Evolutionary conservation across 2,797 vertebrate species (phyloP).

Genomic region (Pseudochirops cupreus): DNA sequence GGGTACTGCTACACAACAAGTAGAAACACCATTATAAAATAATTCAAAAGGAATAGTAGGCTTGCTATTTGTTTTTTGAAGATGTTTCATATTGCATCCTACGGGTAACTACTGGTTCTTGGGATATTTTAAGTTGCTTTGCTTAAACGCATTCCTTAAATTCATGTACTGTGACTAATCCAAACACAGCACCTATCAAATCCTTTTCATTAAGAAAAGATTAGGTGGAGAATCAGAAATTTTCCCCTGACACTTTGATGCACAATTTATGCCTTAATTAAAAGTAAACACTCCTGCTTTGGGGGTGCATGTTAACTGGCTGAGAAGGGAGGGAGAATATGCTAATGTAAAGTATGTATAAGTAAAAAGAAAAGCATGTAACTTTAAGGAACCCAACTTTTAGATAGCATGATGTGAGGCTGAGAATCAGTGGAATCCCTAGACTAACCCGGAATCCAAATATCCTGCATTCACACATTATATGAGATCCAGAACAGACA

Average conservation of each 20-base stretch:
- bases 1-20: neutral
- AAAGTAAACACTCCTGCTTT: slow-evolving; percentile 69
- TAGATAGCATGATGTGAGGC: neutral
- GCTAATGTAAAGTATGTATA: slow-evolving; percentile 6
- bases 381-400: neutral
- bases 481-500: neutral
- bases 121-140: slow-evolving; percentile 60
- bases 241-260: slow-evolving; percentile 65
- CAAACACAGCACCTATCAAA: slow-evolving; percentile 47
- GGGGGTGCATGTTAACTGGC: slow-evolving; percentile 56
- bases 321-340: slow-evolving; percentile 3
- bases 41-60: slow-evolving; percentile 12
- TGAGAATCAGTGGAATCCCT: neutral
- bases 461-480: neutral
- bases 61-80: slow-evolving; percentile 45
- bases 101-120: slow-evolving; percentile 44
- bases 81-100: slow-evolving; percentile 39
- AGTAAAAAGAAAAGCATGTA: slow-evolving; percentile 26
- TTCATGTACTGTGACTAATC: slow-evolving; percentile 46
- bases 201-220: slow-evolving; percentile 73
- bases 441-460: neutral
- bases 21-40: neutral
- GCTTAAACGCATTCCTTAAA: slow-evolving; percentile 42
- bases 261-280: slow-evolving; percentile 67
- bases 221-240: slow-evolving; percentile 60